Evolutionary conservation across 2,797 vertebrate genomes (phyloP), one percentile per base, ranked within the genome.

Genomic region (Chrosomus eos): DNA sequence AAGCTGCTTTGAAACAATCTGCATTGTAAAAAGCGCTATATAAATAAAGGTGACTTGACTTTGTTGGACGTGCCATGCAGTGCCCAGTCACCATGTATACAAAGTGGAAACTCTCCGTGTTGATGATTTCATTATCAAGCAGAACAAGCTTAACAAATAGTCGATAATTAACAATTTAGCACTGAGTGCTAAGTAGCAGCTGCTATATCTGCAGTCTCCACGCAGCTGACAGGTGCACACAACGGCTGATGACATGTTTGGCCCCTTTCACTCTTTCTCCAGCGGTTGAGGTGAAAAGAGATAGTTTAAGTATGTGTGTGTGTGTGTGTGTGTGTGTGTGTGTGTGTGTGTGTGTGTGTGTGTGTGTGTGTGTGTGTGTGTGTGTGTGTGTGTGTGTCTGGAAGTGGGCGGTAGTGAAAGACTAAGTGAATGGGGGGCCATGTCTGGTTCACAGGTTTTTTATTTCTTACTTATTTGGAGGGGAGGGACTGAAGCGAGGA

Each of bases 191-290:
- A 60, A 60, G 36, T 31, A 78, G 62, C 82, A 84, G 82, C 82
- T 78, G 82, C 64, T 21, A 33, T 45, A 77, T 70, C 67, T 67
- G 26, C 68, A 23, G n/a, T 60, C 72, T n/a, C 19, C 26, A 19
- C 45, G 23, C 62, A 86, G 86, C 92, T 91, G 90, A 93, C 93
- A 94, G 93, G 93, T 93, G 93, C 91, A 89, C 88, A 83, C 87
- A 92, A 90, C 88, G 88, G 36, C 51, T 81, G 86, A 7, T 45
- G 75, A 82, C 81, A 80, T 89, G 89, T 74, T 82, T 88, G 31
- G 85, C 87, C 88, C 88, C 18, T 60, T 83, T 86, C 58, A 48
- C 81, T 83, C 38, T 77, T 62, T 83, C 62, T 80, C 28, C 31
- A 26, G 8, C 5, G 38, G 74, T 33, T 31, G 82, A 60, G 68